Evolutionary conservation across 2,888 invertebrate species (phyloP).

Genomic region (Cheilosia grossa): DNA sequence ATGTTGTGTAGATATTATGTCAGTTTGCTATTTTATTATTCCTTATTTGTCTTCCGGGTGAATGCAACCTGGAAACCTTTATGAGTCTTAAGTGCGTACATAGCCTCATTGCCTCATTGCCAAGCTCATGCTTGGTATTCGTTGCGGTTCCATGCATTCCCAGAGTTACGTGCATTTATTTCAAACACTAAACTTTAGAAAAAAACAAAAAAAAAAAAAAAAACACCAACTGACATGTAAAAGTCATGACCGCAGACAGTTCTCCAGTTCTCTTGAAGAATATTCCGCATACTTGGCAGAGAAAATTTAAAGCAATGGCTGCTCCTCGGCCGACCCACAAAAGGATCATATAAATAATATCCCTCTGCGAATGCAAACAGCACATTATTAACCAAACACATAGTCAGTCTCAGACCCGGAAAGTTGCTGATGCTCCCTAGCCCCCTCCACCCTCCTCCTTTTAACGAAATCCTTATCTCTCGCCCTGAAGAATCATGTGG

Average conservation of each 20-base stretch:
- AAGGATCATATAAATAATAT: constrained; percentile 57
- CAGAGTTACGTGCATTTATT: no score
- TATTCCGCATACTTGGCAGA: background rate
- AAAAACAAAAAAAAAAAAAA: no score
- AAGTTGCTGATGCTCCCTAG: constrained; percentile 28
- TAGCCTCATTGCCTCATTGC: no score
- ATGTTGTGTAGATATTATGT: no score
- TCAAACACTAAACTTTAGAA: no score
- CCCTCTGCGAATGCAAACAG: constrained; percentile 57
- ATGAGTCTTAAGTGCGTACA: no score
- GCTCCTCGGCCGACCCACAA: constrained; percentile 1
- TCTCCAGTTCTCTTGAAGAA: background rate
- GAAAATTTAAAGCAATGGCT: background rate
- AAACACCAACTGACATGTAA: background rate
- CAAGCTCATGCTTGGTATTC: no score
- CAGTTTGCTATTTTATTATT: no score
- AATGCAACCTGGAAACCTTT: no score
- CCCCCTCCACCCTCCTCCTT: background rate
- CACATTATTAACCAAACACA: constrained; percentile 72
- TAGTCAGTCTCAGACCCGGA: constrained; percentile 36
- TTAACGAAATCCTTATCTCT: constrained; percentile 54
- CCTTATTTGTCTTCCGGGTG: no score
- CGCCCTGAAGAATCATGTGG: constrained; percentile 72
- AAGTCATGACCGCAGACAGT: constrained; percentile 1
- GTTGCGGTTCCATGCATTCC: no score